Conservation (phyloP, 2,113 vertebrate species). For the Sprattus sprattus region DNA sequence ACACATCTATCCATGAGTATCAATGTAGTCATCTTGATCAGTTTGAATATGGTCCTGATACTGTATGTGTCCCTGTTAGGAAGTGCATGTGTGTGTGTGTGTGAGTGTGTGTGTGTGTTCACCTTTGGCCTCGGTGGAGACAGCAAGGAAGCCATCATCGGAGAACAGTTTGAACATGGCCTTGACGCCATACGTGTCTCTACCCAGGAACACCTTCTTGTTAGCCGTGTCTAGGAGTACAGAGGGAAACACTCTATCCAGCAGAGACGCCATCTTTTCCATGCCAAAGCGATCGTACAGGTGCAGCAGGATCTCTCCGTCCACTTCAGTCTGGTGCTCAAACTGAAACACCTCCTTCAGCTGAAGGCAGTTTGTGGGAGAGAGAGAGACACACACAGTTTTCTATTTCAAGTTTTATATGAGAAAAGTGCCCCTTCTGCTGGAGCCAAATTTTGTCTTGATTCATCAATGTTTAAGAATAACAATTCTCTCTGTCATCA, state of each 20-base stretch:
- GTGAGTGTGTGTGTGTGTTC: constrained; percentile 35
- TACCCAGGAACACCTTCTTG: constrained; percentile 83
- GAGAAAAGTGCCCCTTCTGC: no score
- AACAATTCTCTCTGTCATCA: no score
- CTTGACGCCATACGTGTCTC: constrained; percentile 90
- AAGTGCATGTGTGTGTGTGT: no score
- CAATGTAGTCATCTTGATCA: no score
- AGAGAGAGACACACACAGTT: no score
- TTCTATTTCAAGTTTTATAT: no score
- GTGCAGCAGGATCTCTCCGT: constrained; percentile 92
- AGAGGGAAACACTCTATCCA: constrained; percentile 94
- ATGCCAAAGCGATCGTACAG: constrained; percentile 85
- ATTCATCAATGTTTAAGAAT: no score
- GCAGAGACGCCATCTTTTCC: constrained; percentile 78
- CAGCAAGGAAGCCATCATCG: constrained; percentile 86
- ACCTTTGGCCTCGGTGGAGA: constrained; percentile 97
- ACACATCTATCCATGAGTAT: no score
- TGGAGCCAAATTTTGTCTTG: no score
- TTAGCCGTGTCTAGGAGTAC: constrained; percentile 88
- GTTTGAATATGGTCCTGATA: no score
- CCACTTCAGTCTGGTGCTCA: constrained; percentile 83
- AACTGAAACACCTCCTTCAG: constrained; percentile 82
- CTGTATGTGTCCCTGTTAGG: no score
- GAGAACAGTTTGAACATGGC: constrained; percentile 85
- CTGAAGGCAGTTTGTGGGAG: constrained; percentile 68